Conservation (phyloP, 2,113 vertebrate genomes). For the Glareola pratincola region DNA sequence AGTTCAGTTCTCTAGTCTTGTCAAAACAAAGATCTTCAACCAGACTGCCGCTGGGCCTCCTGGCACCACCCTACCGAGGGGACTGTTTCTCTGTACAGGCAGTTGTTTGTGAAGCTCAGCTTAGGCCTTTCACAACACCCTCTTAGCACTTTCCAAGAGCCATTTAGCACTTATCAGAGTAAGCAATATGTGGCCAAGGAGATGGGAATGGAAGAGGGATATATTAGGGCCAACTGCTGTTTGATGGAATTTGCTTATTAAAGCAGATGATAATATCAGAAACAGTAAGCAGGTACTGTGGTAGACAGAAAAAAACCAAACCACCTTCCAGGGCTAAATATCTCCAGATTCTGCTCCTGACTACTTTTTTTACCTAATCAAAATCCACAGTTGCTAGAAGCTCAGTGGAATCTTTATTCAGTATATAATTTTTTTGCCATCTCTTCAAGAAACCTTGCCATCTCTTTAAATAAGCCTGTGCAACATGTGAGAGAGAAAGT, state of each 20-base stretch:
- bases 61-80: background rate
- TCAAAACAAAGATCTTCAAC: background rate
- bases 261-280: background rate
- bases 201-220: background rate
- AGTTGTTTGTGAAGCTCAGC: background rate
- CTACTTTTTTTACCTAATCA: background rate
- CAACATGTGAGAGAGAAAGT: background rate
- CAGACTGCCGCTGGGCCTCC: background rate
- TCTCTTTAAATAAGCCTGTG: background rate
- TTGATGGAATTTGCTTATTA: slow-evolving; percentile 14
- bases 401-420: background rate
- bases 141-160: slow-evolving; percentile 40
- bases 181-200: background rate
- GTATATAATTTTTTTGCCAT: background rate
- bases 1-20: background rate
- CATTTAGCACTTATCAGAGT: slow-evolving; percentile 34
- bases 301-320: background rate
- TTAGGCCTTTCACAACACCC: background rate
- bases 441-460: background rate
- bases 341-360: background rate
- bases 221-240: background rate
- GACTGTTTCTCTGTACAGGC: background rate
- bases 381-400: background rate
- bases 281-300: background rate
- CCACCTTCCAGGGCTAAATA: background rate